phyloP scores from a whole-genome alignment of 2,888 invertebrate species.

The Crioceris asparagi region DNA sequence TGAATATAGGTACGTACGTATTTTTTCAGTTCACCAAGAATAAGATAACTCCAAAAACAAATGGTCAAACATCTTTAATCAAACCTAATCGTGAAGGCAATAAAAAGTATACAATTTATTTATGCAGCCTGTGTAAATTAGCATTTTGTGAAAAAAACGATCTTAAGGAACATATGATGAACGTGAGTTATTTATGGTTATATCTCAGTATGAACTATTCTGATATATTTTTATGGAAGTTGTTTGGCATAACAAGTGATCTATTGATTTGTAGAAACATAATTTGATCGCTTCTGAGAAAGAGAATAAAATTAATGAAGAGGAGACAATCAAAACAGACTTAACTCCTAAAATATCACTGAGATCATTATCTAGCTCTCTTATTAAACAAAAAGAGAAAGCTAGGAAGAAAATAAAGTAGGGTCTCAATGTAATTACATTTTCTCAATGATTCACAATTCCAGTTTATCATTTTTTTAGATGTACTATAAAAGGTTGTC shows the following conservation, averaged over 20 bases:
- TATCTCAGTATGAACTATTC: too few relatives aligned
- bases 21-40: not conserved
- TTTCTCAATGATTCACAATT: not conserved
- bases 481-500: slow-evolving; percentile 45
- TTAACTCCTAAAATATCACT: slow-evolving; percentile 4
- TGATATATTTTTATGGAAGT: too few relatives aligned
- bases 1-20: not conserved
- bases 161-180: slow-evolving; percentile 44
- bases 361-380: slow-evolving; percentile 8
- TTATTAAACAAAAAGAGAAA: slow-evolving; percentile 27
- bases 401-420: slow-evolving; percentile 27
- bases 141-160: slow-evolving; percentile 39
- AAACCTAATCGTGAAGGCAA: slow-evolving; percentile 8
- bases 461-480: slow-evolving; percentile 27
- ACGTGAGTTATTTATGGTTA: slow-evolving; percentile 24
- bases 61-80: slow-evolving; percentile 6
- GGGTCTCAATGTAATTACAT: slow-evolving; percentile 4
- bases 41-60: not conserved
- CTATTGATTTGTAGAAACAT: slow-evolving; percentile 7
- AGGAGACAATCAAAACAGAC: not conserved
- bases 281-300: slow-evolving; percentile 1
- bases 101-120: slow-evolving; percentile 30
- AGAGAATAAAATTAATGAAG: slow-evolving; percentile 2
- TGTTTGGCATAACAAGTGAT: not conserved
- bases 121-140: slow-evolving; percentile 43